phyloP scores from a whole-genome alignment of 2,113 vertebrate genomes.

The Triplophysa rosa region DNA sequence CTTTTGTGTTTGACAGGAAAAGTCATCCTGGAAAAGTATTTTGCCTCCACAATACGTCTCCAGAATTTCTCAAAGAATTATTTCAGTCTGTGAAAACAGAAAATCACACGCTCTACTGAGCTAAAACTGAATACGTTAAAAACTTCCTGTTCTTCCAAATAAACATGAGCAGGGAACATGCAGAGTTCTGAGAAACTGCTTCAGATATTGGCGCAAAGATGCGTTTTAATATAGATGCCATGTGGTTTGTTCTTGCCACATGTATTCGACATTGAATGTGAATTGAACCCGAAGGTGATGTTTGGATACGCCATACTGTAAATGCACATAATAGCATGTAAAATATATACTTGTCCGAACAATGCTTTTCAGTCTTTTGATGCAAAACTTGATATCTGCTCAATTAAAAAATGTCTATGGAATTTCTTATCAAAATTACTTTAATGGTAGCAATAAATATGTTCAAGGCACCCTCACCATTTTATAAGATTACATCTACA shows the following conservation, averaged over 20 bases:
- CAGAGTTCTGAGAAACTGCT: conserved; percentile 17
- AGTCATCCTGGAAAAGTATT: background rate
- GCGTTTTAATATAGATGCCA: conserved; percentile 61
- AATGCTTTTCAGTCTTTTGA: no score
- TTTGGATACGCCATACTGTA: conserved; percentile 5
- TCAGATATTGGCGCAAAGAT: conserved; percentile 29
- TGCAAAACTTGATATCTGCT: no score
- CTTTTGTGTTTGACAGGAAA: conserved; percentile 9
- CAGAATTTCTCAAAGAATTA: conserved; percentile 16
- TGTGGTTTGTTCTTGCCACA: conserved; percentile 58
- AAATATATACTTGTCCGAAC: background rate
- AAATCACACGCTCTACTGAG: conserved; percentile 15
- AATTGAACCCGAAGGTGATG: conserved; percentile 30
- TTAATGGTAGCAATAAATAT: conserved; percentile 73
- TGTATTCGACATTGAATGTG: conserved; percentile 45
- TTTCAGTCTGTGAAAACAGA: conserved; percentile 21
- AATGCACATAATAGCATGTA: background rate
- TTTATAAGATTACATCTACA: conserved; percentile 21
- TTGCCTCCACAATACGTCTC: background rate
- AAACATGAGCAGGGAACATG: conserved; percentile 3
- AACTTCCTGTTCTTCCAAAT: conserved; percentile 37
- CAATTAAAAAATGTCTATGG: conserved; percentile 21
- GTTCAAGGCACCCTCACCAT: conserved; percentile 28
- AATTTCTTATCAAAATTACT: conserved; percentile 59
- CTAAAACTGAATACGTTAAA: conserved; percentile 4